Evolutionary conservation across 2,797 vertebrate genomes (phyloP), one percentile per base, ranked within the genome.

Genomic region (Pelobates cultripes): DNA sequence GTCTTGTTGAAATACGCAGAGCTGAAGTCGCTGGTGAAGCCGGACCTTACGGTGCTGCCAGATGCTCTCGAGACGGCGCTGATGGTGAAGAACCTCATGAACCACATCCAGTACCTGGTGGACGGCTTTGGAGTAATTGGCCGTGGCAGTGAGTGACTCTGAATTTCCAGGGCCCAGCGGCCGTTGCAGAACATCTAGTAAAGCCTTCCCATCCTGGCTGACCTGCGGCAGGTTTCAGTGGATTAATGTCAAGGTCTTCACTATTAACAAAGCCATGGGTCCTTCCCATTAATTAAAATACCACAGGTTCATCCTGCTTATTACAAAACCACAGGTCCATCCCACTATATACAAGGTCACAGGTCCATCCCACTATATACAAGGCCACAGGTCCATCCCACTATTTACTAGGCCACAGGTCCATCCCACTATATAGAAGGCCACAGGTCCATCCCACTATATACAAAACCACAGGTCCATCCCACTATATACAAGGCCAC

Each of bases 121-220:
- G 47, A 99, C 98, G 3, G 98, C 98, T 91, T 98, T 97, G 86
- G 98, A 99, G 89, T 99, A 99, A 89, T 99, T 99, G 81, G 98
- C 98, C 4, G 97, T 96, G 68, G 98, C 98, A 0, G 98, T 99
- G 86, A 99, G 94, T 3, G 97, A 99, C 69, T 99, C 98, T 0
- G 97, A 94, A 89, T 99, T 99, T 13, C 96, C 96, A 0, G 98
- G 98, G 86, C 98, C 96, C 88, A 99, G 90, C 10, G 98, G 98
- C 64, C 98, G 95, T 91, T 99, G 97, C 13, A 99, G 94, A 75
- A 99, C 97, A 77, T 99, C 98, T 91, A 99, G 83, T 64, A 99
- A 86, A 3, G 97, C 97, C 91, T 99, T 99, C 70, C 98, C 98
- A 63, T 99, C 98, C 88, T 99, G 97, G 90, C 98, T 99, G 70